phyloP scores from a whole-genome alignment of 2,113 vertebrate genomes.

The Scartelaos histophorus region DNA sequence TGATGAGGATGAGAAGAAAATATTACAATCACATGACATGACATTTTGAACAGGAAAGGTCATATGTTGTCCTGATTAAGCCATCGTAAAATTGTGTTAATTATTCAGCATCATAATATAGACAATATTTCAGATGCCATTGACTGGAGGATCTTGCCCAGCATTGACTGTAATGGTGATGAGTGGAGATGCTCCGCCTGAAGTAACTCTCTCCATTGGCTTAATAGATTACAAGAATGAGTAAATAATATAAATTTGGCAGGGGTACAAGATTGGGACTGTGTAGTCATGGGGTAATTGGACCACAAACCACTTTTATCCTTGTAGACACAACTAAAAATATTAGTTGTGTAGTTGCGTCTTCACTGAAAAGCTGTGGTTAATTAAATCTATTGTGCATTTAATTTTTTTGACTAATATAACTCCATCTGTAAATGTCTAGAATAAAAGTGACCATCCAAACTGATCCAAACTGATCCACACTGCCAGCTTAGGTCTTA shows the following conservation, averaged over 20 bases:
- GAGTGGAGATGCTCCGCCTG: not conserved
- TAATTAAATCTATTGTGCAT: too few relatives aligned
- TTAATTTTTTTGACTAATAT: too few relatives aligned
- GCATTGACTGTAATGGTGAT: not conserved
- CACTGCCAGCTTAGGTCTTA: too few relatives aligned
- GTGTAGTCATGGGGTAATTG: too few relatives aligned
- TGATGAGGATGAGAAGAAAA: not conserved
- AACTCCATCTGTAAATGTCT: too few relatives aligned
- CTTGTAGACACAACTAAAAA: too few relatives aligned
- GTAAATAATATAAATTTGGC: not conserved
- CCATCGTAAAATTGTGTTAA: not conserved
- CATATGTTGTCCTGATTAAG: slow-evolving; percentile 3
- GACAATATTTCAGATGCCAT: not conserved
- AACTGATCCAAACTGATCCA: too few relatives aligned
- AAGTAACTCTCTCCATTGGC: not conserved
- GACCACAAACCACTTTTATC: too few relatives aligned
- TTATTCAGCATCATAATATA: not conserved
- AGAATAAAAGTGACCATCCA: too few relatives aligned
- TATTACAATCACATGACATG: not conserved
- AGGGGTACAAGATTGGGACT: too few relatives aligned
- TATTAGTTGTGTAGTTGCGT: too few relatives aligned
- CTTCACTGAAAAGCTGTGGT: too few relatives aligned
- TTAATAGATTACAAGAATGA: not conserved
- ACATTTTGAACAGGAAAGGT: slow-evolving; percentile 7
- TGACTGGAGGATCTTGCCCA: not conserved